Evolutionary conservation across 1,140 invertebrate genomes (phyloP).

Genomic region (Heliothis subflexa): DNA sequence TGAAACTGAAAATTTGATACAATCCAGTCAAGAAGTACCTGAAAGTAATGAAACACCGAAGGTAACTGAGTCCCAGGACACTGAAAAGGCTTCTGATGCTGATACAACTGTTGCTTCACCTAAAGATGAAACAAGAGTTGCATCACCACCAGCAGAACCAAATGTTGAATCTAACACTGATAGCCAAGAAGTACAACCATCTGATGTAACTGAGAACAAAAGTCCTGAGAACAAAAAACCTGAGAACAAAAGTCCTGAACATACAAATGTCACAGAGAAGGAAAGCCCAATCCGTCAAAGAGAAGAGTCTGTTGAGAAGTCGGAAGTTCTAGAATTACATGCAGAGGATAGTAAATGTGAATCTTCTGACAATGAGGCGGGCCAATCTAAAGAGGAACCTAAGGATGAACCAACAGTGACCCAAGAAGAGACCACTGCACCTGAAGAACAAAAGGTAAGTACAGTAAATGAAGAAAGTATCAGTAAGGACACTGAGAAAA

Average conservation of each 20-base stretch:
- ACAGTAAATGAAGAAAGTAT: constrained; percentile 69
- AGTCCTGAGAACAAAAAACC: constrained; percentile 19
- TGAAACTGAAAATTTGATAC: constrained; percentile 38
- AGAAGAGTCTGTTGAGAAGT: constrained; percentile 71
- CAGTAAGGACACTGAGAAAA: constrained; percentile 63
- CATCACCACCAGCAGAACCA: constrained; percentile 21
- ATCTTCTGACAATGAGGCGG: constrained; percentile 66
- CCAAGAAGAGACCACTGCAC: constrained; percentile 21
- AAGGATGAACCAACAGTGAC: constrained; percentile 52
- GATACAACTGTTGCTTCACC: constrained; percentile 77
- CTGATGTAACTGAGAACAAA: constrained; percentile 31
- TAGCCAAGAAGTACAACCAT: constrained; percentile 34
- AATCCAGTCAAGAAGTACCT: constrained; percentile 27
- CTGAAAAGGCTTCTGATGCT: constrained; percentile 67
- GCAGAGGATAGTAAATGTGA: constrained; percentile 75
- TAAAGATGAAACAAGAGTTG: constrained; percentile 56
- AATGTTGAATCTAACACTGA: constrained; percentile 23
- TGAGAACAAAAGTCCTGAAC: constrained; percentile 17
- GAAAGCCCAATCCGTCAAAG: constrained; percentile 55
- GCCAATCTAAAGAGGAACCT: constrained; percentile 50
- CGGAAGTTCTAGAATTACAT: constrained; percentile 78
- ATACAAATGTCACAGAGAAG: constrained; percentile 19
- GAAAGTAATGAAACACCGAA: constrained; percentile 30
- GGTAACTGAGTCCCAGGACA: constrained; percentile 41
- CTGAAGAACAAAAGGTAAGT: constrained; percentile 75